Evolutionary conservation across 2,797 vertebrate genomes (phyloP).

Genomic region (Onychomys leucogaster): DNA sequence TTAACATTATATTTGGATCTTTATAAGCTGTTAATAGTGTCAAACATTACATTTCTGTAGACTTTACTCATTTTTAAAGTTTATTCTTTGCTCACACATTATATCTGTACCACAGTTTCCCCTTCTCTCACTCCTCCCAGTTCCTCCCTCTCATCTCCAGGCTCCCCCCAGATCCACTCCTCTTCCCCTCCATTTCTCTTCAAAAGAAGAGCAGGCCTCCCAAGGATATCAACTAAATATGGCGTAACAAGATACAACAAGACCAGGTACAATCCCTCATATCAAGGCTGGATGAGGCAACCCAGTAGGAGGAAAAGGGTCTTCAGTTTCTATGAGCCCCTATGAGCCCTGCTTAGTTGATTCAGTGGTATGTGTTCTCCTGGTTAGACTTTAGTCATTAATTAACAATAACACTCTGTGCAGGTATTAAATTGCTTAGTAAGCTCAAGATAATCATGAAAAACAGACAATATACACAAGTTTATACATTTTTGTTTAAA

Average conservation of each 20-base stretch:
- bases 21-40: constrained; percentile 37
- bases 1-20: neutral
- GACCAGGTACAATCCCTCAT: neutral
- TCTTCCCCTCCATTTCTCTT: neutral
- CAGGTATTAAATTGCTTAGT: neutral
- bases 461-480: neutral
- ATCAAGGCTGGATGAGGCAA: neutral
- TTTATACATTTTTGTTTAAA: neutral
- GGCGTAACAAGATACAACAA: neutral
- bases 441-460: neutral
- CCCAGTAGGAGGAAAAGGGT: neutral
- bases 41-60: neutral
- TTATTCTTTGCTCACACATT: neutral
- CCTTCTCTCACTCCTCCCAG: neutral
- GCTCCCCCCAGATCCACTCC: neutral
- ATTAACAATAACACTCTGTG: neutral
- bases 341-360: neutral
- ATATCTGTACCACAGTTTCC: neutral
- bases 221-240: neutral
- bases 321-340: neutral
- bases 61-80: neutral
- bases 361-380: neutral
- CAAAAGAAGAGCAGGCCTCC: neutral
- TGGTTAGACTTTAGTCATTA: neutral
- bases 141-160: neutral